phyloP scores from a whole-genome alignment of 2,113 vertebrate species.

The Excalfactoria chinensis region DNA sequence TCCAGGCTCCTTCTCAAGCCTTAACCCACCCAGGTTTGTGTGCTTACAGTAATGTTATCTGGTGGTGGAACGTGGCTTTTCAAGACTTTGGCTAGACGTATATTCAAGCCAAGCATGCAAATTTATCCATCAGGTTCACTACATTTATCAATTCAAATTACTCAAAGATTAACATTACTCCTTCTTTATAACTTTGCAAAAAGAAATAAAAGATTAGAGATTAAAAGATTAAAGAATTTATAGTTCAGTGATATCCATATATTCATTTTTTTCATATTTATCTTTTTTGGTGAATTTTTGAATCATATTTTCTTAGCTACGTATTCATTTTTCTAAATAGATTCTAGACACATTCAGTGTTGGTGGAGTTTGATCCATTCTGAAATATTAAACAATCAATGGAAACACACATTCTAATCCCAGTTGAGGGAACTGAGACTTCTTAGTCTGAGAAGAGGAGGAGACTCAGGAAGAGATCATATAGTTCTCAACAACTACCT shows the following conservation, averaged over 20 bases:
- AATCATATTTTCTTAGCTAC: not conserved
- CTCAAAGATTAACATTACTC: not conserved
- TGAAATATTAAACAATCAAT: not conserved
- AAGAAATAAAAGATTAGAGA: not conserved
- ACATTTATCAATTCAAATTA: not conserved
- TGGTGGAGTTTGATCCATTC: not conserved
- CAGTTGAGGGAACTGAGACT: too few relatives aligned
- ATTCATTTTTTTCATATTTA: too few relatives aligned
- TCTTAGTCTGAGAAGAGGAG: too few relatives aligned
- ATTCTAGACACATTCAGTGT: not conserved
- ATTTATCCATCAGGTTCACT: too few relatives aligned
- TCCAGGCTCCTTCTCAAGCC: not conserved
- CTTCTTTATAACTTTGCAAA: not conserved
- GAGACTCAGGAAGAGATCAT: too few relatives aligned
- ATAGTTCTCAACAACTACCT: too few relatives aligned
- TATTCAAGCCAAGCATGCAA: not conserved
- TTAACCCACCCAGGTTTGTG: not conserved
- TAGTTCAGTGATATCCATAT: not conserved
- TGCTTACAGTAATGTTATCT: not conserved
- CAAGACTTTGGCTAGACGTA: not conserved
- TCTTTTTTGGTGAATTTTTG: not conserved
- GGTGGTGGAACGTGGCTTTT: not conserved
- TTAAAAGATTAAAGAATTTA: not conserved
- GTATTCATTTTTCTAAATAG: not conserved
- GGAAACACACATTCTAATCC: not conserved